Base-by-base conservation (phyloP, 2,888 invertebrate species). In the Pammene aurita region DNA sequence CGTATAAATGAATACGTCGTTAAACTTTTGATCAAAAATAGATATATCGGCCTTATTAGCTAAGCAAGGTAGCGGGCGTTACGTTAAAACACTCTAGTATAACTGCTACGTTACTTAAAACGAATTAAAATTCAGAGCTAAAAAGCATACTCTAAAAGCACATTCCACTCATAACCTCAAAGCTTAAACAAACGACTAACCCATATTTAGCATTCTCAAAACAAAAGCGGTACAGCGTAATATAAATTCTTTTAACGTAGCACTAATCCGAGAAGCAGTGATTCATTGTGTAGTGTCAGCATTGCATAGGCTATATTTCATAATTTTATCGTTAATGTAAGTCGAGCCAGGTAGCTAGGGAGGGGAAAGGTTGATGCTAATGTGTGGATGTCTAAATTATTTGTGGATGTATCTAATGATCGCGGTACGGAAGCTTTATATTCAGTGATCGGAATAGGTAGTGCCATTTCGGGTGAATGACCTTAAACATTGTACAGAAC, bases 241-340 rank as follows among this genome's bases (percentile, higher is more conserved):
- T 60, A 44, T 54, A 66, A 67, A 63, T 70, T 67, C 57, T 60
- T 70, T 72, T 72, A 75, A 75, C 71, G 73, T 62, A 72, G 72
- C 74, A 75, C 74, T 76, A 75, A 73, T 71, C 77, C 72, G 65
- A 72, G 75, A 72, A 79, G 73, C 72, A 72, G 75, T 71, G 67
- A 57, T 65, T 69, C 67, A 70, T 73, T 70, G 71, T 70, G 13
- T 67, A 61, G 44, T 63, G 69, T 71, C 66, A 70, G 73, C 72
- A 66, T 74, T 73, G 66, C 64, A 74, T 71, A 72, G 71, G 79
- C 83, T 77, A 81, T 89, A 88, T 86, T 84, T 89, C 87, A 89
- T 87, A 86, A 88, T 85, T 87, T 87, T 87, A 88, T 88, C 88
- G 85, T 83, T 88, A 88, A 89, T 87, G 87, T 86, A 85, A 84